Base-by-base conservation (phyloP, 1,140 invertebrate species). In the Choristoneura fumiferana region DNA sequence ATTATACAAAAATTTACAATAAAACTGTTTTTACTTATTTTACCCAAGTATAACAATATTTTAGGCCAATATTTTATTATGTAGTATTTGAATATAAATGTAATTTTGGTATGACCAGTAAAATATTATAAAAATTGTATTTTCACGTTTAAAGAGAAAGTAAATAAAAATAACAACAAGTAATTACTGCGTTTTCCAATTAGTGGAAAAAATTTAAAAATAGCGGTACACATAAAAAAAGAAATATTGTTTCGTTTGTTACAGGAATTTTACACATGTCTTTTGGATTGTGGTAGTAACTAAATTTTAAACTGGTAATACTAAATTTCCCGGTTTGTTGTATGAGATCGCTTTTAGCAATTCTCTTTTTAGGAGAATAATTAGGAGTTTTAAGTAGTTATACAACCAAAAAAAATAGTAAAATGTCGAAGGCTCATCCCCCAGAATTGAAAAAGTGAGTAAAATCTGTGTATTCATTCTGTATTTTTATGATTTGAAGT, bases 361-460 rank as follows among this genome's bases (percentile, higher is more conserved):
- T 34, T 53, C 8, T 33, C 4, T 13, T 6, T n/a, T 13, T 34
- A 10, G 1, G 34, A 34, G 9, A 9, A 4, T n/a, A 10, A 35
- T 34, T 34, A 35, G 15, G n/a, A 53, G 33, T 0, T 13, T 1
- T 13, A 15, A 12, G 8, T 34, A 34, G 37, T 55, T 10, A 45
- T 22, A 8, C 17, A 57, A 40, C 12, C 9, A 39, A 56, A 49
- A 55, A 39, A 62, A 34, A 45, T 43, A 36, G 43, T 34, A 94
- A 90, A 79, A 96, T 96, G 95, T 96, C 95, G 65, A 96, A 96
- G 87, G 95, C 95, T 69, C 95, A 96, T 91, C 95, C 95, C 36
- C 95, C 95, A 83, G 95, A 96, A 84, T 90, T 96, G 39, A 96
- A 96, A 91, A 96, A 96, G 94, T 96, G 91, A 92, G 92, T 90